Evolutionary conservation across 2,113 vertebrate genomes (phyloP).

Genomic region (Phyllopteryx taeniolatus): DNA sequence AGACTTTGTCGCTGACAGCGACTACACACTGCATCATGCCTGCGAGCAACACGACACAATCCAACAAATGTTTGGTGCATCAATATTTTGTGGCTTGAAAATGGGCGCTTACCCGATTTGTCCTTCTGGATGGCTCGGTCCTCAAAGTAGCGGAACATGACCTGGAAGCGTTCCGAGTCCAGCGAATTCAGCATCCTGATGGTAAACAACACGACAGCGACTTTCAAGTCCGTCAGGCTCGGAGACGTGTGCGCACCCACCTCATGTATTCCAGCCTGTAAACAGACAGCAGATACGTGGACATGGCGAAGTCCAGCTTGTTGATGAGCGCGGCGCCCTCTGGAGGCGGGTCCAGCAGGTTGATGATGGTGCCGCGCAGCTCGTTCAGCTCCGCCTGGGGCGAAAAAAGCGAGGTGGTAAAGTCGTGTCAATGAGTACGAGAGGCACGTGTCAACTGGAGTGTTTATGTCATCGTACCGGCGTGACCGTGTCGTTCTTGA

Average conservation of each 20-base stretch:
- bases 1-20: constrained; percentile 94
- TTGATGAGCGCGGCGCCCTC: constrained; percentile 91
- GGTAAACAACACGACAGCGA: background rate
- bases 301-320: constrained; percentile 99
- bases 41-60: constrained; percentile 44
- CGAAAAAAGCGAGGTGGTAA: background rate
- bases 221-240: too few species aligned
- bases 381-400: constrained; percentile 90
- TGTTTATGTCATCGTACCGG: constrained; percentile 66
- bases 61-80: background rate
- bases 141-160: constrained; percentile 98
- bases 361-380: constrained; percentile 91
- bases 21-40: constrained; percentile 99
- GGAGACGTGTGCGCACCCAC: constrained; percentile 50
- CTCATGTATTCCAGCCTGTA: constrained; percentile 98
- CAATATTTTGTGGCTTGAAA: too few species aligned
- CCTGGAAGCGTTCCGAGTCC: constrained; percentile 95
- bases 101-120: constrained; percentile 83
- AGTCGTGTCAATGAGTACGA: background rate
- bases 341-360: constrained; percentile 91
- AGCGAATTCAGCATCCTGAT: constrained; percentile 85
- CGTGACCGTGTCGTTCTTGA: constrained; percentile 97
- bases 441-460: background rate
- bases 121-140: constrained; percentile 98
- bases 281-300: constrained; percentile 94